phyloP scores from a whole-genome alignment of 2,888 invertebrate species.

The Agapostemon virescens region DNA sequence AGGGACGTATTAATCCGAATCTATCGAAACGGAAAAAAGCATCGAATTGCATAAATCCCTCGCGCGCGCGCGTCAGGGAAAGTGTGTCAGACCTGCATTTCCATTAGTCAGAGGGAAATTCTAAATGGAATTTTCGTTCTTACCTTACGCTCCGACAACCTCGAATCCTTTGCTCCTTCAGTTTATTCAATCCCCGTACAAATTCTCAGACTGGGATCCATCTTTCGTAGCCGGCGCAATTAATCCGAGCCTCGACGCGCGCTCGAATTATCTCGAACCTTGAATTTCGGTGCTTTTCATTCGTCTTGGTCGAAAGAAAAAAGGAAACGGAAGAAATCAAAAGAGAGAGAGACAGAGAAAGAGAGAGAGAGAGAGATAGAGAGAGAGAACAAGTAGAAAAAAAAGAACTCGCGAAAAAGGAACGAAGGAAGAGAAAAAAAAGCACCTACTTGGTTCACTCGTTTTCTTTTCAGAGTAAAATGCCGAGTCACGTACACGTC shows the following conservation, averaged over 20 bases:
- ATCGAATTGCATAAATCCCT: not conserved
- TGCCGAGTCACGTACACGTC: conserved; percentile 13
- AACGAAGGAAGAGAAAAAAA: not conserved
- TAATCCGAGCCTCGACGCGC: conserved; percentile 37
- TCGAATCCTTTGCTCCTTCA: not conserved
- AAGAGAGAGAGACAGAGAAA: not conserved
- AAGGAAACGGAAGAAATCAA: not conserved
- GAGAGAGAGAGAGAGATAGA: not conserved
- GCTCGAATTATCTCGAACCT: conserved; percentile 45
- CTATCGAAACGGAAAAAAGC: not conserved
- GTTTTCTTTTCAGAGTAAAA: conserved; percentile 21
- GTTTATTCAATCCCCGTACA: conserved; percentile 9
- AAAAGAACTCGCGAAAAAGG: not conserved
- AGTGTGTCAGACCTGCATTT: conserved; percentile 11
- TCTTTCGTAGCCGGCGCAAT: conserved; percentile 15
- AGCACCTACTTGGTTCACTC: conserved; percentile 13
- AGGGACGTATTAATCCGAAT: not conserved
- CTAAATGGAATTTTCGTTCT: conserved; percentile 11
- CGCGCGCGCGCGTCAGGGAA: not conserved
- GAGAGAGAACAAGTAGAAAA: not conserved
- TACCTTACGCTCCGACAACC: conserved; percentile 2
- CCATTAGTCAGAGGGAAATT: not conserved
- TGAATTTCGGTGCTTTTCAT: conserved; percentile 29
- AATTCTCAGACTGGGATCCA: conserved; percentile 2
- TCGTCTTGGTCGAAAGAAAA: not conserved